phyloP scores from a whole-genome alignment of 2,888 invertebrate genomes.

The Nowickia ferox region DNA sequence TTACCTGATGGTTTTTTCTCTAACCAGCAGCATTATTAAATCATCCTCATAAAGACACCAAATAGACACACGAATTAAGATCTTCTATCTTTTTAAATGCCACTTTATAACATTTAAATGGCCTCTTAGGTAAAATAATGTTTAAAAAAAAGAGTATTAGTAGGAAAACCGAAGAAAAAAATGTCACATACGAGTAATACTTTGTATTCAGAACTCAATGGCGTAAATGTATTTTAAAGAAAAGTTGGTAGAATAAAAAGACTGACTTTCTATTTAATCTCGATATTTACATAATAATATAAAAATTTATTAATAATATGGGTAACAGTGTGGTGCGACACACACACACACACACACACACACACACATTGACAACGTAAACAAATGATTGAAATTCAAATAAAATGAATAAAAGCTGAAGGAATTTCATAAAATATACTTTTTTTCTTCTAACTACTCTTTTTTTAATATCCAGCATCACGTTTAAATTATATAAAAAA shows the following conservation, averaged over 20 bases:
- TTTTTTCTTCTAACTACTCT: conserved; percentile 16
- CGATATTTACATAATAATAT: conserved; percentile 64
- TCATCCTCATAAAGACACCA: background rate
- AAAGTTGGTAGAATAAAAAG: background rate
- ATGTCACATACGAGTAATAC: conserved; percentile 24
- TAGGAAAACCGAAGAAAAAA: conserved; percentile 22
- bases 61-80: background rate
- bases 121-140: conserved; percentile 20
- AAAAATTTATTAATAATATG: conserved; percentile 54
- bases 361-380: conserved; percentile 1
- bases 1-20: conserved; percentile 23
- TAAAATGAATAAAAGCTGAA: conserved; percentile 9
- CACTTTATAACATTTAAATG: conserved; percentile 46
- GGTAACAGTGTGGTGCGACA: conserved; percentile 15
- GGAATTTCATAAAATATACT: conserved; percentile 46
- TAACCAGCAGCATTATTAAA: background rate
- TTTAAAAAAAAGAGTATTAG: conserved; percentile 1
- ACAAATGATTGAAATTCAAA: conserved; percentile 39
- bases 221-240: conserved; percentile 34
- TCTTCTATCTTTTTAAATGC: conserved; percentile 33
- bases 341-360: background rate
- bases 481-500: conserved; percentile 43
- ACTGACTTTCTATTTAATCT: conserved; percentile 48
- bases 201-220: conserved; percentile 48
- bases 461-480: conserved; percentile 22